Percentiles rank a stretch among this genome's conserved stretches.
These are phyloP conservation scores for Drosophila pseudotalamancana DNA, from an alignment of 2,888 invertebrate species.

Conservation along the genomic window DNA sequence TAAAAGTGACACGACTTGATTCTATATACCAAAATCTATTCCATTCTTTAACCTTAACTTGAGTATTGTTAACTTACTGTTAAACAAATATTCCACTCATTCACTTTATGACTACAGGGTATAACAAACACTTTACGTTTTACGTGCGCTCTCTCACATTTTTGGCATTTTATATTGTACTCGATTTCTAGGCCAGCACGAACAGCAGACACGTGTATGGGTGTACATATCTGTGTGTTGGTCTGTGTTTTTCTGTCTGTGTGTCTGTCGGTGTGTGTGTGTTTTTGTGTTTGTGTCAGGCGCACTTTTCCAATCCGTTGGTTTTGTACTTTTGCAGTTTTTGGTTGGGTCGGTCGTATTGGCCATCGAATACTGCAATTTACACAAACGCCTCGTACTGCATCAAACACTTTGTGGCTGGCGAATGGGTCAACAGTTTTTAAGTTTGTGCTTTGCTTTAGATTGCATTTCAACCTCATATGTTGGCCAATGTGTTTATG, in stretches of 20 bases:
- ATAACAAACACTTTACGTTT: slow-evolving; percentile 38
- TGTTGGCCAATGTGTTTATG: slow-evolving; percentile 93
- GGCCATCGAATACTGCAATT: slow-evolving; percentile 93
- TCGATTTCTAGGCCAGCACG: slow-evolving; percentile 36
- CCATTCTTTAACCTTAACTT: too few relatives aligned
- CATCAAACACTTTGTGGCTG: slow-evolving; percentile 90
- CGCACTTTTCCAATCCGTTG: slow-evolving; percentile 91
- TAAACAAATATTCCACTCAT: slow-evolving; percentile 1
- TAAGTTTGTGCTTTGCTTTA: slow-evolving; percentile 77
- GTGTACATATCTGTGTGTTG: slow-evolving; percentile 79
- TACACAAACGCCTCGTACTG: slow-evolving; percentile 93
- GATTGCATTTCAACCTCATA: slow-evolving; percentile 87
- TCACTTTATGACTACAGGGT: slow-evolving; percentile 18
- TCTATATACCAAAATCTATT: too few relatives aligned
- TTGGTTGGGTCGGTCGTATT: slow-evolving; percentile 89
- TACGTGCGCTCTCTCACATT: slow-evolving; percentile 44
- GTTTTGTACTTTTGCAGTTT: slow-evolving; percentile 94
- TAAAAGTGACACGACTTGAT: too few relatives aligned
- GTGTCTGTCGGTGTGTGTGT: slow-evolving; percentile 16
- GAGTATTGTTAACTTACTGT: too few relatives aligned
- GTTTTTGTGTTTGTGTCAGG: slow-evolving; percentile 86
- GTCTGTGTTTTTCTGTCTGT: slow-evolving; percentile 85
- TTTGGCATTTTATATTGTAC: slow-evolving; percentile 52
- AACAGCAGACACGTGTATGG: slow-evolving; percentile 84
- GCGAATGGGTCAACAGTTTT: slow-evolving; percentile 83